These are phyloP conservation scores for Mormyrus hasselquistii DNA, from an alignment of 2,797 vertebrate species.

Conservation along the genomic window DNA sequence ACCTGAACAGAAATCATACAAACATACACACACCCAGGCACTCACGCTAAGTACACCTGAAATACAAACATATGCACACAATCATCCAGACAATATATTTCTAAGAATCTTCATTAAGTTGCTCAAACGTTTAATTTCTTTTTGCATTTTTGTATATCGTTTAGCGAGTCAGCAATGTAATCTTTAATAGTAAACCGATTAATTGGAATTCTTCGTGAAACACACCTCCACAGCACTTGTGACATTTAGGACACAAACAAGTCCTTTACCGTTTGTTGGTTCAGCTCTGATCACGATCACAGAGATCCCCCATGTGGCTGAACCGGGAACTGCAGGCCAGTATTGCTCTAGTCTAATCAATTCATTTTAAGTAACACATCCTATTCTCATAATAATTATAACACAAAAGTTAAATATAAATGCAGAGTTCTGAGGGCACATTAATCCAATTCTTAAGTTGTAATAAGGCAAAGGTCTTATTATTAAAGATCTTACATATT, in stretches of 20 bases:
- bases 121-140: background rate
- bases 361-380: background rate
- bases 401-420: background rate
- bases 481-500: background rate
- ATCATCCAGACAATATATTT: background rate
- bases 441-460: background rate
- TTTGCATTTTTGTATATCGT: background rate
- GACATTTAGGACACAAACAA: background rate
- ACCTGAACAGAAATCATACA: background rate
- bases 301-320: background rate
- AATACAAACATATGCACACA: background rate
- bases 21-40: background rate
- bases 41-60: background rate
- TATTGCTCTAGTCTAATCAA: background rate
- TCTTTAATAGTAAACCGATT: background rate
- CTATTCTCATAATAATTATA: background rate
- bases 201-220: background rate
- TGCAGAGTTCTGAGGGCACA: background rate
- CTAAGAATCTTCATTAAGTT: background rate
- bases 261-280: background rate
- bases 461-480: background rate
- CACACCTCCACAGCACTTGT: background rate
- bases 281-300: background rate
- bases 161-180: background rate
- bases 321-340: background rate